Evolutionary conservation across 2,113 vertebrate species (phyloP), one percentile per base, ranked within the genome.

Genomic region (Salminus brasiliensis): DNA sequence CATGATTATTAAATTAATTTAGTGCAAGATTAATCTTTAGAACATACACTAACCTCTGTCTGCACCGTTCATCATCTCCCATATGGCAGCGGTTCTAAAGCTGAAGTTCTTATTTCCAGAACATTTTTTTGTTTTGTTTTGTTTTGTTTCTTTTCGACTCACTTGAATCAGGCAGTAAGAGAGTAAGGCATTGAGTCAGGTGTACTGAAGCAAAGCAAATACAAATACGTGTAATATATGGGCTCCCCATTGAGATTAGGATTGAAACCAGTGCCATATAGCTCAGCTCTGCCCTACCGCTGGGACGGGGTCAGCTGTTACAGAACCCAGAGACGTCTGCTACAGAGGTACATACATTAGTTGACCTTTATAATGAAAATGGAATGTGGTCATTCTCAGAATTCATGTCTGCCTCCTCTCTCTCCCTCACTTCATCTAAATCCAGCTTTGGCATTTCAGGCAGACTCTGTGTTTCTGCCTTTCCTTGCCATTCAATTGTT

Each of bases 291-390:
- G 36, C 62, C 62, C 34, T 36, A 36, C 62, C 25, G n/a, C 21
- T 23, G 62, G 4, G 32, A 36, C 32, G 11, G 34, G 62, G 62
- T 66, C 62, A 66, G 36, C 62, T 13, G 15, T 36, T 66, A 34
- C 9, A 66, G n/a, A 12, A 16, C 62, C 32, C 16, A 25, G 49
- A 57, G 25, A 21, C 32, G 52, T 36, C n/a, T 23, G 32, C 18
- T n/a, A 21, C 49, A 25, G 27, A 21, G 70, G 57, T 57, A 16
- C 52, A 57, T 72, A 27, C 70, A 55, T 57, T 55, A 72, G 52
- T 23, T 36, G 70, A 72, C 49, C 52, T 72, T 72, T 72, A 7
- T 72, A 72, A 72, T 72, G 62, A 66, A 66, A 36, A 66, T 66
- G 18, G 62, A n/a, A 34, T 39, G 4, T 66, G 62, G 18, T 66